Evolutionary conservation across 1,140 invertebrate genomes (phyloP).

Genomic region (Neoseiulus cucumeris): DNA sequence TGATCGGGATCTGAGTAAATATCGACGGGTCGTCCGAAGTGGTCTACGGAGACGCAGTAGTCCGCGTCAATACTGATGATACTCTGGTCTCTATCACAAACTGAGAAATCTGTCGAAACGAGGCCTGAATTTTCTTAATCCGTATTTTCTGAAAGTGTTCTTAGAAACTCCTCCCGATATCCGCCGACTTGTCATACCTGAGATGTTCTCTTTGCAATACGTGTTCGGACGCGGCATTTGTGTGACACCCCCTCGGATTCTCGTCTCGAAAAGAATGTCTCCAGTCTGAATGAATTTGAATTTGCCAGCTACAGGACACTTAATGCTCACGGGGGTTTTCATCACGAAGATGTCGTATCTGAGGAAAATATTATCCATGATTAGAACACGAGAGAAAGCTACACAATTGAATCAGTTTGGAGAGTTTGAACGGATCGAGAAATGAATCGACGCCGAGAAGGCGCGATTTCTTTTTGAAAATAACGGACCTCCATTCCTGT

Average conservation of each 20-base stretch:
- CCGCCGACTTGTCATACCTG: constrained; percentile 26
- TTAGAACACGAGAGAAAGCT: not conserved
- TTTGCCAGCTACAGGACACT: constrained; percentile 87
- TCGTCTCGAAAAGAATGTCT: constrained; percentile 66
- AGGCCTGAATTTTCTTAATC: too few relatives aligned
- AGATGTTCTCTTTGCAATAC: constrained; percentile 79
- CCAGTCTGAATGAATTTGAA: constrained; percentile 77
- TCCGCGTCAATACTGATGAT: constrained; percentile 79
- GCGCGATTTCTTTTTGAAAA: not conserved
- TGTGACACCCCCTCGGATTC: constrained; percentile 83
- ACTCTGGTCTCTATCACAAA: constrained; percentile 79
- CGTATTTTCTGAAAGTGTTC: too few relatives aligned
- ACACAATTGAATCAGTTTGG: too few relatives aligned
- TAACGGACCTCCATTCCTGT: constrained; percentile 60
- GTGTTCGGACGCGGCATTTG: constrained; percentile 71
- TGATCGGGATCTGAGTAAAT: constrained; percentile 92
- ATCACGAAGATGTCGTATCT: constrained; percentile 16
- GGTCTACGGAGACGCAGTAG: constrained; percentile 85
- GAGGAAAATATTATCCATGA: not conserved
- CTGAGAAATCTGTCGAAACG: constrained; percentile 48
- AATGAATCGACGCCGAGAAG: not conserved
- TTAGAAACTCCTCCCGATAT: too few relatives aligned
- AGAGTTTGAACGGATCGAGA: not conserved
- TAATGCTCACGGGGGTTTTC: constrained; percentile 69
- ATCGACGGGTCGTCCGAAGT: constrained; percentile 72